Base-by-base conservation (phyloP, 2,113 vertebrate species). In the Halichoeres trimaculatus region DNA sequence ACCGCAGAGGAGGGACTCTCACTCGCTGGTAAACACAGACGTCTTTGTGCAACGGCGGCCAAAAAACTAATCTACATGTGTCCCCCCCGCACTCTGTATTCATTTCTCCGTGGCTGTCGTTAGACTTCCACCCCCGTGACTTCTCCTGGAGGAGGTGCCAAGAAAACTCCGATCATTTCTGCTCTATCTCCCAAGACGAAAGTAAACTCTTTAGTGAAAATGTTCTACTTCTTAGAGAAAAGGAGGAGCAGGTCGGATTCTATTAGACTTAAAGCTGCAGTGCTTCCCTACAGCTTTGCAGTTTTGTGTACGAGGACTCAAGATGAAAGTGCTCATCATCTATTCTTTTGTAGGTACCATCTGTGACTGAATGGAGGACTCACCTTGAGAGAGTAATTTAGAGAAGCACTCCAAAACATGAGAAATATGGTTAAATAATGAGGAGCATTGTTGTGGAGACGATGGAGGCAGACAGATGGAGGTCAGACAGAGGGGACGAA, bases 51-150 rank as follows among this genome's bases (percentile, higher is more conserved):
- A 47, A 50, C 62, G 36, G 76, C 23, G 58, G 76, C 81, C 76
- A 77, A 90, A 88, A 80, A 88, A 72, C 78, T 76, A 79, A 87
- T 90, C 89, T 85, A 83, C 78, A 88, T 88, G 88, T 75, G 84
- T 86, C 81, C 82, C 76, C 76, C 74, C 54, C 59, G 34, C 70
- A 77, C 68, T 89, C 72, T 74, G 77, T 80, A 80, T 71, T 86
- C 64, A 78, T 30, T 70, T 61, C 82, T 79, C 57, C 53, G 71
- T 78, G 0, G 43, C 71, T 85, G 83, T 83, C 86, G 86, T 79
- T 63, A 68, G 83, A 61, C 65, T 76, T 81, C 84, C 78, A 69
- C 74, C 85, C 74, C 78, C 24, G 16, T 69, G 80, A 54, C 53
- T 67, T 78, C 60, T 81, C 70, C 62, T 43, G 45, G 47, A 58